A percentile compares a stretch with the other conserved stretches of the same genome.
Conservation (phyloP, 2,888 invertebrate species). For the Drosophila mimetica region DNA sequence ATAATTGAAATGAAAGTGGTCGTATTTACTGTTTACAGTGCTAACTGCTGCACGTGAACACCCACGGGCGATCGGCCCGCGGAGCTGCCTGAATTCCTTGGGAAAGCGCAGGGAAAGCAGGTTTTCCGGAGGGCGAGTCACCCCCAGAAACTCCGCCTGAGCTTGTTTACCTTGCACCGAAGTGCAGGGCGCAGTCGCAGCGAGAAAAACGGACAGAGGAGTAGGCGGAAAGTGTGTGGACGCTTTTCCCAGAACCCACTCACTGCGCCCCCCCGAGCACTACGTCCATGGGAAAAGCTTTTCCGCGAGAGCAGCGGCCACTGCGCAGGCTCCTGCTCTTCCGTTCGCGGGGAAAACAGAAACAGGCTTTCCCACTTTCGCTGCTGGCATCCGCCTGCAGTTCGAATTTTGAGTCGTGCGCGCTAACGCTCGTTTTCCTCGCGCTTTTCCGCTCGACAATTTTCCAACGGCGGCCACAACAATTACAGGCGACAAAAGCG, state of each 20-base stretch:
- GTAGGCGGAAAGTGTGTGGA: neutral
- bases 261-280: neutral
- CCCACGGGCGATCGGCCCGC: conserved; percentile 27
- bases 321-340: conserved; percentile 54
- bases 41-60: conserved; percentile 24
- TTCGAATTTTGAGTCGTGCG: conserved; percentile 78
- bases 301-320: conserved; percentile 8
- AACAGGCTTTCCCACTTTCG: conserved; percentile 60
- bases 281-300: conserved; percentile 57
- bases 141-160: conserved; percentile 22
- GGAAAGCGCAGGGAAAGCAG: conserved; percentile 19
- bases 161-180: conserved; percentile 32
- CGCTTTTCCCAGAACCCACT: neutral
- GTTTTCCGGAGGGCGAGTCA: neutral
- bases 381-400: conserved; percentile 72
- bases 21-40: conserved; percentile 1
- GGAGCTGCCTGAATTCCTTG: conserved; percentile 3
- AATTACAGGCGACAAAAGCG: conserved; percentile 66
- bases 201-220: conserved; percentile 6
- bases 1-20: too few relatives aligned
- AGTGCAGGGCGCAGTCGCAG: conserved; percentile 21
- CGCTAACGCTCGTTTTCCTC: conserved; percentile 76
- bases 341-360: conserved; percentile 42
- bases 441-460: conserved; percentile 60
- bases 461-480: conserved; percentile 54